Percentiles rank a stretch among this genome's conserved stretches.
Conservation (phyloP, 2,888 invertebrate genomes). For the Drosophila dives region DNA sequence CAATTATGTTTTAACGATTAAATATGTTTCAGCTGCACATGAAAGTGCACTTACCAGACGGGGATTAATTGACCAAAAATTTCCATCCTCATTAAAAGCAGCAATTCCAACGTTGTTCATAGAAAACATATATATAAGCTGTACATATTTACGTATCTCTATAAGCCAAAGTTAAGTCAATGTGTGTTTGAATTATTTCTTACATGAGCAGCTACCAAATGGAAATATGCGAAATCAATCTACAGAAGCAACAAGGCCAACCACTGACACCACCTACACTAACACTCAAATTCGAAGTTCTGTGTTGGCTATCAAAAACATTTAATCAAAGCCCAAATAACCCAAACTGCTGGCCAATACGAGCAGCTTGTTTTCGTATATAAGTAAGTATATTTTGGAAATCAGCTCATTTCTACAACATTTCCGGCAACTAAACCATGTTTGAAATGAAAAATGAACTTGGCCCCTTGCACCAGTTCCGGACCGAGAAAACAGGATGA, state of each 20-base stretch:
- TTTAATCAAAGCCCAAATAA: conserved; percentile 69
- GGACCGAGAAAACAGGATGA: conserved; percentile 5
- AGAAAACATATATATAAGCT: conserved; percentile 10
- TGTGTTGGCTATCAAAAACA: conserved; percentile 57
- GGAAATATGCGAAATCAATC: conserved; percentile 55
- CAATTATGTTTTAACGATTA: conserved; percentile 64
- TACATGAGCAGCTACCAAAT: conserved; percentile 45
- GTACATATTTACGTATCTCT: not conserved
- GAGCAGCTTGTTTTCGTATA: conserved; percentile 20
- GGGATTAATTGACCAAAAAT: conserved; percentile 58
- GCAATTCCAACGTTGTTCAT: conserved; percentile 9
- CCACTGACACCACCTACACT: not conserved
- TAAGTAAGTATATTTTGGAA: conserved; percentile 55
- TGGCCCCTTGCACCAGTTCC: conserved; percentile 25
- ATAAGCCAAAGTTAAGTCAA: conserved; percentile 18
- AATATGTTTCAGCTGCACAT: conserved; percentile 55
- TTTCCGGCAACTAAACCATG: conserved; percentile 80
- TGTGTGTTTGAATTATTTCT: conserved; percentile 15
- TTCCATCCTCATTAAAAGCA: conserved; percentile 48
- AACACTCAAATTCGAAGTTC: conserved; percentile 1
- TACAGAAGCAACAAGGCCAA: conserved; percentile 39
- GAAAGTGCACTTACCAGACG: conserved; percentile 55
- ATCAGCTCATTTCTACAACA: conserved; percentile 81
- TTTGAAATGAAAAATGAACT: conserved; percentile 80
- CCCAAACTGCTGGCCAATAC: conserved; percentile 39